phyloP scores from a whole-genome alignment of 1,140 invertebrate genomes.

The Drosophila triauraria region DNA sequence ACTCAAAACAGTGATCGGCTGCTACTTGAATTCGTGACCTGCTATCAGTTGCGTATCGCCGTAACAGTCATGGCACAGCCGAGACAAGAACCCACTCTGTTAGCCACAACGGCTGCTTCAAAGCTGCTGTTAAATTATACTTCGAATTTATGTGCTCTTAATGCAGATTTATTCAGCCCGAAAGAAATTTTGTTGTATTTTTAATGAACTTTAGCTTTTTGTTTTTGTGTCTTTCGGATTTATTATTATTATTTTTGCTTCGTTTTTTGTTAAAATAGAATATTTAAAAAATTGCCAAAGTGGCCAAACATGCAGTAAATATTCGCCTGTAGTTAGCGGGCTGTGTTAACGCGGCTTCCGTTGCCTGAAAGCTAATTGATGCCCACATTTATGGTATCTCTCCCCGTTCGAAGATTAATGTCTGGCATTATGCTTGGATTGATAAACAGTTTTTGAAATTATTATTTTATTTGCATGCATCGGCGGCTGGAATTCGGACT shows the following conservation, averaged over 20 bases:
- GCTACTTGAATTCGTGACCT: neutral
- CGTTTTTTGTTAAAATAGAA: constrained; percentile 24
- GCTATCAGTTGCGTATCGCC: neutral
- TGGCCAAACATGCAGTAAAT: constrained; percentile 24
- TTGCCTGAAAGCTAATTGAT: constrained; percentile 39
- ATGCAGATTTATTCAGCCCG: constrained; percentile 46
- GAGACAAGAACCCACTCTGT: constrained; percentile 52
- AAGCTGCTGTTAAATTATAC: constrained; percentile 40
- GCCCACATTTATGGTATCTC: constrained; percentile 25
- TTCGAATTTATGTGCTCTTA: constrained; percentile 53
- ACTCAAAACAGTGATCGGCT: too few species aligned
- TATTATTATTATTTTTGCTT: constrained; percentile 9
- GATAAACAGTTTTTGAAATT: constrained; percentile 46
- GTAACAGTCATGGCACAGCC: constrained; percentile 31
- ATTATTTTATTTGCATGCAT: constrained; percentile 39
- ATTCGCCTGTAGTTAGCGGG: constrained; percentile 34
- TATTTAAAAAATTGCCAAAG: constrained; percentile 17
- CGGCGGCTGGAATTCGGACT: constrained; percentile 29
- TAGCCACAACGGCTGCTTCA: constrained; percentile 12
- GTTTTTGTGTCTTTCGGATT: constrained; percentile 14
- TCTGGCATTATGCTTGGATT: constrained; percentile 39
- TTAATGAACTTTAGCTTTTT: constrained; percentile 44
- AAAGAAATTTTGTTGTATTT: constrained; percentile 50
- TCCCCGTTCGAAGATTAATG: constrained; percentile 43
- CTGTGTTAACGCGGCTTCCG: constrained; percentile 37